phyloP scores from a whole-genome alignment of 1,140 invertebrate genomes.

The Aphidius gifuensis region DNA sequence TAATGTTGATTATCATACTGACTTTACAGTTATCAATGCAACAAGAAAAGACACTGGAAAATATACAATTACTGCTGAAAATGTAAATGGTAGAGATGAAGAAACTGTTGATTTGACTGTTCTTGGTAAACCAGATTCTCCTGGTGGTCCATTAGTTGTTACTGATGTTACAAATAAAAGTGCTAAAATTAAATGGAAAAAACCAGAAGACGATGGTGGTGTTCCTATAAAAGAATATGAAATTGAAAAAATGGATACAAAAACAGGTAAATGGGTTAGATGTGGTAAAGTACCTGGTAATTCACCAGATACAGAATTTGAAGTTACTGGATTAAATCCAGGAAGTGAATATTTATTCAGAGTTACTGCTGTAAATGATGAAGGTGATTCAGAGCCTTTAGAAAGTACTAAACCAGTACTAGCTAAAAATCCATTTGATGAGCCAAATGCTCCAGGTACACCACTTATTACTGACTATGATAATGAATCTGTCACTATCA shows the following conservation, averaged over 20 bases:
- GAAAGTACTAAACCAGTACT: slow-evolving; percentile 78
- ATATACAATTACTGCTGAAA: slow-evolving; percentile 86
- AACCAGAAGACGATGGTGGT: slow-evolving; percentile 91
- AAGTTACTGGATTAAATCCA: slow-evolving; percentile 86
- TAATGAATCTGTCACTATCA: slow-evolving; percentile 88
- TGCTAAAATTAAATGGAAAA: slow-evolving; percentile 85
- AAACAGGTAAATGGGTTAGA: slow-evolving; percentile 85
- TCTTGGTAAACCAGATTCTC: slow-evolving; percentile 77
- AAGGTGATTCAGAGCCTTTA: slow-evolving; percentile 93
- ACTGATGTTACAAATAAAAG: slow-evolving; percentile 81
- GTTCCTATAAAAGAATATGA: slow-evolving; percentile 91
- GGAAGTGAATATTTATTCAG: slow-evolving; percentile 95
- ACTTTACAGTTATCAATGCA: slow-evolving; percentile 79
- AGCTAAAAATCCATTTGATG: slow-evolving; percentile 95
- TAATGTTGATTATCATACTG: slow-evolving; percentile 87
- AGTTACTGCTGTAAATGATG: slow-evolving; percentile 91
- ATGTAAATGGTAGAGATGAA: slow-evolving; percentile 83
- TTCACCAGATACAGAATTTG: slow-evolving; percentile 74
- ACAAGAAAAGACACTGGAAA: slow-evolving; percentile 86
- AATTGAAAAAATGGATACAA: slow-evolving; percentile 90
- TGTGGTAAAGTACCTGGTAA: slow-evolving; percentile 75
- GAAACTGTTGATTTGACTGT: slow-evolving; percentile 91
- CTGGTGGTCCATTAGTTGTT: slow-evolving; percentile 87
- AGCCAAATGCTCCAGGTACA: slow-evolving; percentile 82
- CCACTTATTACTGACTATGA: slow-evolving; percentile 91